Base-by-base conservation (phyloP, 2,888 invertebrate species). In the Drosophila fulvimacula region DNA sequence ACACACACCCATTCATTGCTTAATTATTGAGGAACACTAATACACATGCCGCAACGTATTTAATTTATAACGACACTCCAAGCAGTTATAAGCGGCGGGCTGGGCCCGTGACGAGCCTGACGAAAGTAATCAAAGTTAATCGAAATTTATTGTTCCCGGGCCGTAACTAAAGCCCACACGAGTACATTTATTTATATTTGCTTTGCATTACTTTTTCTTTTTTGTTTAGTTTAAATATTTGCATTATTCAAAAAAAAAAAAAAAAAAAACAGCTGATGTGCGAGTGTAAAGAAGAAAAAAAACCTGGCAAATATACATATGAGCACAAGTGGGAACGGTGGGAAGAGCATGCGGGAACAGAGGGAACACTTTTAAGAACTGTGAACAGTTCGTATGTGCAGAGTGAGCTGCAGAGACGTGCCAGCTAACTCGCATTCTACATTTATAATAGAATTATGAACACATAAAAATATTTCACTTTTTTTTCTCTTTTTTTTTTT, bases 51-150 rank as follows among this genome's bases (percentile, higher is more conserved):
- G 51, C 60, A 13, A 60, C 52, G 69, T 58, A 58, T 65, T 73
- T 62, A 65, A 77, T 66, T 73, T 69, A 76, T 73, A 73, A 65
- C 52, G 61, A 52, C 60, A 75, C 72, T 61, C 49, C 6, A 15
- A 41, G 48, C 60, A 49, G 70, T 70, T 69, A 51, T 60, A 60
- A 48, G 11, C 17, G 48, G 48, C 24, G 59, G 39, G 39, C 57
- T 51, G 56, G 53, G 52, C 60, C 56, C 39, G 69, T 66, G 48
- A 67, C 57, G 49, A 76, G 63, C 56, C 67, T 64, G 73, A 64
- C 69, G 61, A 39, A 39, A 30, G 66, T 81, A 79, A 88, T 79
- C 73, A 85, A 85, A 74, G 73, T 70, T 72, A 70, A 85, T 74
- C 69, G 73, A 81, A 81, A 73, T 81, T 77, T 75, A 72, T 74